Evolutionary conservation across 1,140 invertebrate genomes (phyloP), one percentile per base, ranked within the genome.

Genomic region (Diachasmimorpha longicaudata): DNA sequence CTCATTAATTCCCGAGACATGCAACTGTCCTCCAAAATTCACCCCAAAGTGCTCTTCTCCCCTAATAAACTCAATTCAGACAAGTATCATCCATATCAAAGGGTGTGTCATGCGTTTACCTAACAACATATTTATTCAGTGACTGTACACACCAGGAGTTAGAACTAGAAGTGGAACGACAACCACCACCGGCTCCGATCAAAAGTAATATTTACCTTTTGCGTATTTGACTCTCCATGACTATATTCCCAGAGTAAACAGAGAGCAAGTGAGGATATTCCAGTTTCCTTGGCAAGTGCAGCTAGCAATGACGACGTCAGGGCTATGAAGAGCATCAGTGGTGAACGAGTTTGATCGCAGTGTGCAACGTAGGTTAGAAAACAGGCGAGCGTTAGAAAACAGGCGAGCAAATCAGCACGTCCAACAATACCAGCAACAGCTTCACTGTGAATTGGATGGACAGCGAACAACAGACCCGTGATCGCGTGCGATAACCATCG

Each of bases 391-490:
- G 96, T 98, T 87, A 98, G 95, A 78, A 98, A 93, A 83, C 96
- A 96, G 19, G 96, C 96, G 10, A 97, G 93, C 16, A 98, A 90
- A 89, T 99, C 98, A 5, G 98, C 98, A 80, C 97, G 91, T 10
- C 98, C 98, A 11, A 99, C 97, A 63, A 99, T 93, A n/a, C 97
- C 97, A 11, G 97, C 96, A 8, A 99, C 97, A 0, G 97, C 96
- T 89, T 99, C 98, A 36, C 95, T 96, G 88, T 99, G 98, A 79
- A 99, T 93, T 16, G 98, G 98, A 90, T 99, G 98, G 0, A 96
- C 93, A 46, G 98, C 96, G 90, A 99, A 99, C 25, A 97, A 90
- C 1, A 98, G 87, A 1, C 97, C 95, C 0, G 97, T 93, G 16
- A 96, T 90, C 69, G 93, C 92, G 13, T 94, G 91, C 9, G 93